Conservation (phyloP, 2,888 invertebrate species). For the Oxytorus armatus region DNA sequence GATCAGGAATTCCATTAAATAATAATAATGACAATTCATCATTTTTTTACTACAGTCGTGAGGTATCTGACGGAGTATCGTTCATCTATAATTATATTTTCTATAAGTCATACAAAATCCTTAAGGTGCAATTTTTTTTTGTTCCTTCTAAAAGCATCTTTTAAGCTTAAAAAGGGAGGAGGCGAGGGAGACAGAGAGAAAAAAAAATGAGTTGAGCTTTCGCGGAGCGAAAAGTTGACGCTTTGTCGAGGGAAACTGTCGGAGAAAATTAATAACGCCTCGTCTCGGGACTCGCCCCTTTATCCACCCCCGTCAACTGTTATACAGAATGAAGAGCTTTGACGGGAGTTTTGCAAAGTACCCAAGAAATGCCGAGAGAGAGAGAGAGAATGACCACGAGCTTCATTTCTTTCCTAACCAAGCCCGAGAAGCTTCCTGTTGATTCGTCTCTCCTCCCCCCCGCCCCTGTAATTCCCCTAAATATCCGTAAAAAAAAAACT, state of each 20-base stretch:
- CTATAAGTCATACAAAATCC: not conserved
- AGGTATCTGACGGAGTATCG: no score
- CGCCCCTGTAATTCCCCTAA: no score
- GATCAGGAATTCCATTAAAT: no score
- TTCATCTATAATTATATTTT: no score
- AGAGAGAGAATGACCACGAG: not conserved
- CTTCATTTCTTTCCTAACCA: no score
- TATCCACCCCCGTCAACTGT: constrained; percentile 1
- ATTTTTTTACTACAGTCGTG: no score
- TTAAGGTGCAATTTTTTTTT: constrained; percentile 1
- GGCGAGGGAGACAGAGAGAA: constrained; percentile 16
- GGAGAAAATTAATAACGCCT: constrained; percentile 68
- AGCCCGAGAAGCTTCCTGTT: no score
- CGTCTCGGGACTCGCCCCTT: constrained; percentile 24
- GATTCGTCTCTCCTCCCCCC: no score
- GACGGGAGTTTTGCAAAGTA: constrained; percentile 53
- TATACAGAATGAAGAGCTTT: constrained; percentile 49
- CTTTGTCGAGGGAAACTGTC: constrained; percentile 42
- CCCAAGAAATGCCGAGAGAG: constrained; percentile 21
- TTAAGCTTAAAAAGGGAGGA: constrained; percentile 19
- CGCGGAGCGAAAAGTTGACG: constrained; percentile 51
- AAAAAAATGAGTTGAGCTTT: constrained; percentile 9
- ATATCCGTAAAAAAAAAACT: no score
- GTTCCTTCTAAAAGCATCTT: constrained; percentile 21
- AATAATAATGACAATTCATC: no score